Conservation (phyloP, 2,113 vertebrate species). For the Prinia subflava region DNA sequence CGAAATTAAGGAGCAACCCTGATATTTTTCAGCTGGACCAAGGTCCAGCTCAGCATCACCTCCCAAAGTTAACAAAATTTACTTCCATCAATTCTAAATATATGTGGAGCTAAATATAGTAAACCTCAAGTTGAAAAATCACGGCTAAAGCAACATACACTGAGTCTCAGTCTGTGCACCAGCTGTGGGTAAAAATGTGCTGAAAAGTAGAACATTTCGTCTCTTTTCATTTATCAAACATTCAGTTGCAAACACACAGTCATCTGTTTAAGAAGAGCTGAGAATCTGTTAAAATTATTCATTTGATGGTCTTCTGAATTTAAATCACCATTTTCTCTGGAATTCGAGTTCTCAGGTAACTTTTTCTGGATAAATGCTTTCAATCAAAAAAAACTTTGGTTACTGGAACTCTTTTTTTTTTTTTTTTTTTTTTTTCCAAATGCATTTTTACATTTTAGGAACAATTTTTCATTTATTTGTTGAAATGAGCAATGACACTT, state of each 20-base stretch:
- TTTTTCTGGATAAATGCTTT: slow-evolving; percentile 8
- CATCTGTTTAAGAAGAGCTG: slow-evolving; percentile 61
- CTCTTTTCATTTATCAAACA: slow-evolving; percentile 78
- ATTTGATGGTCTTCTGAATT: slow-evolving; percentile 50
- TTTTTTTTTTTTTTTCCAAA: not conserved
- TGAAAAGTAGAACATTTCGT: slow-evolving; percentile 84
- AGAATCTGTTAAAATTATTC: slow-evolving; percentile 67
- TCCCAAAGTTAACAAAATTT: slow-evolving; percentile 65
- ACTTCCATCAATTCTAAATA: slow-evolving; percentile 73
- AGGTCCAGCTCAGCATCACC: slow-evolving; percentile 68
- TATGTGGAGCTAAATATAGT: slow-evolving; percentile 77
- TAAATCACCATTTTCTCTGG: slow-evolving; percentile 19
- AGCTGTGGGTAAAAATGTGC: slow-evolving; percentile 83
- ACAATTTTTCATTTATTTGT: not conserved
- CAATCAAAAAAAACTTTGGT: not conserved
- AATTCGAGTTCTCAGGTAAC: slow-evolving; percentile 29
- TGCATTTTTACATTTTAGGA: not conserved
- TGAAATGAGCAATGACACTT: not conserved
- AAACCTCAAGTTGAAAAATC: slow-evolving; percentile 76
- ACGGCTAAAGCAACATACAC: slow-evolving; percentile 78
- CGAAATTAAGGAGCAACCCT: not conserved
- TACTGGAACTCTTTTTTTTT: not conserved
- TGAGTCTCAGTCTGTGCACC: slow-evolving; percentile 77
- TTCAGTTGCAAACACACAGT: slow-evolving; percentile 70
- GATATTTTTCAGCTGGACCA: slow-evolving; percentile 34